phyloP scores from a whole-genome alignment of 2,113 vertebrate genomes.

The Leptocoma aspasia region DNA sequence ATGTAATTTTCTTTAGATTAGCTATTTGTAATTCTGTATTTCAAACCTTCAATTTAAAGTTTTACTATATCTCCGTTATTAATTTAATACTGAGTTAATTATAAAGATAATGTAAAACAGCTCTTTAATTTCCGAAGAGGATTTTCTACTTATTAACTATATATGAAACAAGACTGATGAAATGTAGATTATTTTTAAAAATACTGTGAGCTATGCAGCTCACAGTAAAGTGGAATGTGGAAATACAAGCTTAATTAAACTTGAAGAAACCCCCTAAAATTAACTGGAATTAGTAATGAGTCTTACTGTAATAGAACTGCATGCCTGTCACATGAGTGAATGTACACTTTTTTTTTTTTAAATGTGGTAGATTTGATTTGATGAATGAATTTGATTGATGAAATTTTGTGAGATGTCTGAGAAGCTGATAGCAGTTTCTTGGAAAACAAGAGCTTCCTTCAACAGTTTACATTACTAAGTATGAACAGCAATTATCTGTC shows the following conservation, averaged over 20 bases:
- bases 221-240: background rate
- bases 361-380: background rate
- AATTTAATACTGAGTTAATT: slow-evolving; percentile 43
- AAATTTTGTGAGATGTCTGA: background rate
- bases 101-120: slow-evolving; percentile 4
- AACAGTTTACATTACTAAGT: background rate
- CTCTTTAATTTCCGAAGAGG: slow-evolving; percentile 11
- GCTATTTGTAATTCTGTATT: slow-evolving; percentile 14
- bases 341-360: background rate
- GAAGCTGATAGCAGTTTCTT: background rate
- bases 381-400: background rate
- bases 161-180: background rate
- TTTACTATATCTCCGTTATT: background rate
- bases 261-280: background rate
- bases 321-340: background rate
- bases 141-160: slow-evolving; percentile 32
- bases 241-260: slow-evolving; percentile 21
- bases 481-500: background rate
- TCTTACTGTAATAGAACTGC: background rate
- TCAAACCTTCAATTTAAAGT: slow-evolving; percentile 8
- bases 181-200: background rate
- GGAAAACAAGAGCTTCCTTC: background rate
- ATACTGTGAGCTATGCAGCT: background rate
- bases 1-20: slow-evolving; percentile 12
- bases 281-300: background rate